A percentile compares a stretch with the other conserved stretches of the same genome.
Evolutionary conservation across 2,113 vertebrate species (phyloP).

Genomic region (Chaetops frenatus): DNA sequence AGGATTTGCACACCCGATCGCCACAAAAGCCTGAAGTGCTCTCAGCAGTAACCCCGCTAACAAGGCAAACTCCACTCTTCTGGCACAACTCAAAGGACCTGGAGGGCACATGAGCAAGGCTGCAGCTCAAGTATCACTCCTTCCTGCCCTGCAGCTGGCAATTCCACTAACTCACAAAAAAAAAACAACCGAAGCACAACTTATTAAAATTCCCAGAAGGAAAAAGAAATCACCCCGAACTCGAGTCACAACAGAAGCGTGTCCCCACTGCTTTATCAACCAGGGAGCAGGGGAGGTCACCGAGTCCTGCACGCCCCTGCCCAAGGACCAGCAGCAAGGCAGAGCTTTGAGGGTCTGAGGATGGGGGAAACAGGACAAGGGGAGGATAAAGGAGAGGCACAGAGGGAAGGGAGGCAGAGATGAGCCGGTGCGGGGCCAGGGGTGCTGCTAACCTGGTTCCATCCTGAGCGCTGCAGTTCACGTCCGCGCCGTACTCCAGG

Average conservation of each 20-base stretch:
- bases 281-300: neutral
- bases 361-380: fast-evolving
- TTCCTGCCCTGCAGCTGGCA: neutral
- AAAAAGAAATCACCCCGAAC: neutral
- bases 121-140: neutral
- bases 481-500: conserved; percentile 87
- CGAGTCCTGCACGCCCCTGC: fast-evolving
- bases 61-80: neutral
- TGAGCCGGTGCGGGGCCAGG: fast-evolving
- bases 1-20: neutral
- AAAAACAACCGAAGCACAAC: neutral
- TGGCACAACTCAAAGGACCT: neutral
- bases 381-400: neutral
- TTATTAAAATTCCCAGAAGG: neutral
- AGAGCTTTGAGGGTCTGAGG: fast-evolving
- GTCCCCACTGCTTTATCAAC: neutral
- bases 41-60: neutral
- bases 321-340: neutral
- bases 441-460: conserved; percentile 82
- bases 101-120: neutral
- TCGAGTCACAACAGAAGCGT: neutral
- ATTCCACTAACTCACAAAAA: neutral
- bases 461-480: conserved; percentile 96
- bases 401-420: neutral
- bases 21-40: neutral